These are phyloP conservation scores for Drosophila austrosaltans DNA, from an alignment of 2,888 invertebrate species.

Conservation along the genomic window DNA sequence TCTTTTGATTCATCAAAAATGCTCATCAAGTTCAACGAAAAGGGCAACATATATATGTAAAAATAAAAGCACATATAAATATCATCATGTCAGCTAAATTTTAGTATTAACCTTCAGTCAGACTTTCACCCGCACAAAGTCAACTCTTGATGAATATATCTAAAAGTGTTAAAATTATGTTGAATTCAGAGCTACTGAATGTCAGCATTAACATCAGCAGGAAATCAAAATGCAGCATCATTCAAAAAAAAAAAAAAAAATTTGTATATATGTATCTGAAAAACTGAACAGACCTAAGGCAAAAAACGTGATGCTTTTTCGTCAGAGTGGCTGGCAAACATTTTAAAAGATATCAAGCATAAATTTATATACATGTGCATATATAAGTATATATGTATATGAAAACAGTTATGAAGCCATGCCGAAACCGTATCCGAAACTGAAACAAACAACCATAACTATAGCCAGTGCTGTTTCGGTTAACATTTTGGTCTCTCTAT, in stretches of 20 bases:
- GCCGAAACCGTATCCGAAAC: constrained; percentile 27
- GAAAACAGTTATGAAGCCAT: constrained; percentile 23
- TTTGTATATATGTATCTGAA: neutral
- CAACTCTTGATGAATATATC: constrained; percentile 47
- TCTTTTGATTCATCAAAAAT: neutral
- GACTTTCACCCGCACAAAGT: constrained; percentile 13
- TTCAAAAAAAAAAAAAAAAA: constrained; percentile 4
- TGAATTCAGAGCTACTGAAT: constrained; percentile 15
- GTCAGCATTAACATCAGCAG: constrained; percentile 6
- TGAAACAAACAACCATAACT: constrained; percentile 22
- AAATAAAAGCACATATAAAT: constrained; percentile 2
- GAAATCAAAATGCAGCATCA: constrained; percentile 29
- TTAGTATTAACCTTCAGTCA: constrained; percentile 13
- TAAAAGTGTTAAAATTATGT: constrained; percentile 14
- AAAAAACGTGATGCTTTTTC: constrained; percentile 39
- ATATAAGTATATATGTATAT: constrained; percentile 2
- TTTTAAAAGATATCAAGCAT: constrained; percentile 11
- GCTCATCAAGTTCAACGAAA: constrained; percentile 6
- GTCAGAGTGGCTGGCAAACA: constrained; percentile 21
- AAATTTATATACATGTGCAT: constrained; percentile 24
- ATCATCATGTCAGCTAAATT: neutral
- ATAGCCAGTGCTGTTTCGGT: constrained; percentile 31
- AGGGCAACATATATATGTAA: neutral
- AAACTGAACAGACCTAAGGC: constrained; percentile 3
- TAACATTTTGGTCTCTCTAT: constrained; percentile 36